Evolutionary conservation across 2,113 vertebrate species (phyloP), one percentile per base, ranked within the genome.

Genomic region (Numida meleagris): DNA sequence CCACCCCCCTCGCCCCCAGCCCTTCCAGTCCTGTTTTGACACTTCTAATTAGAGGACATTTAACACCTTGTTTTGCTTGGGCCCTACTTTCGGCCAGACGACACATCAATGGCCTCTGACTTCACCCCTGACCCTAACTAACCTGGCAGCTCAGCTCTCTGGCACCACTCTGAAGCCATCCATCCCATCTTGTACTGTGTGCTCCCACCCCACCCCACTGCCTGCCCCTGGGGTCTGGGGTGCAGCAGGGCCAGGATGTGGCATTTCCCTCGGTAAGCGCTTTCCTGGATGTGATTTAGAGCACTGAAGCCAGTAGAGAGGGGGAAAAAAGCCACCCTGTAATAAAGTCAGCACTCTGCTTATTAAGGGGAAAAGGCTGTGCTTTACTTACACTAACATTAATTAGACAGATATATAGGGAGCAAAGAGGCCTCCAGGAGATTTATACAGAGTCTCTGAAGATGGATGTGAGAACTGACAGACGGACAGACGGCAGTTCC

Each of bases 301-400:
- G 96, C 95, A 33, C 88, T 42, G 94, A 97, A 96, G 95, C 97
- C 96, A 97, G 97, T 97, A 96, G 95, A 95, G 70, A 15, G 27
- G 5, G 2, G 51, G 51, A 53, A 53, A 74, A 77, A 51, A 59
- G 92, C 95, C 21, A 34, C 92, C 81, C 96, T 94, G 96, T 97
- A 98, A 98, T 98, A 97, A 98, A 98, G 98, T 98, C 97, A 98
- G 98, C 98, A 98, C 96, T 98, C 97, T 98, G 97, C 98, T 98
- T 98, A 98, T 98, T 98, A 98, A 98, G 97, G 97, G 97, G 97
- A 97, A 98, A 98, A 97, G 97, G 98, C 97, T 97, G 94, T 96
- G 96, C 97, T 98, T 81, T 97, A 97, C 98, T 97, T 97, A 98
- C 94, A 97, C 97, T 97, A 97, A 97, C 97, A 97, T 98, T 98